A percentile compares a stretch with the other conserved stretches of the same genome.
phyloP scores from a whole-genome alignment of 2,888 invertebrate genomes.

The Magallana nippona region DNA sequence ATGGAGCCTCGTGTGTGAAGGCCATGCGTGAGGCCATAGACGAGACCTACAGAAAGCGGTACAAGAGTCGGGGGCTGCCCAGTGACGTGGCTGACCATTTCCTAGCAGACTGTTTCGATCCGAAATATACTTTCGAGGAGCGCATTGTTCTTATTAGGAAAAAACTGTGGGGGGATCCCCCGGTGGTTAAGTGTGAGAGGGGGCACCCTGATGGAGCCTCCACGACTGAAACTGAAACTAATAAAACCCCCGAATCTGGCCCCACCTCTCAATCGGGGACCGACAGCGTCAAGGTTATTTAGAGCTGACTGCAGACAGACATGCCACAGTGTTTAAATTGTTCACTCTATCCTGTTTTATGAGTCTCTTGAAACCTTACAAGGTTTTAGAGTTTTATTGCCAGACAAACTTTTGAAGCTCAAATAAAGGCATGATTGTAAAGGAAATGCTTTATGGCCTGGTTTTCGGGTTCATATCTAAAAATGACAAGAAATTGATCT shows the following conservation, averaged over 20 bases:
- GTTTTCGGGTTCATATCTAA: too few species aligned
- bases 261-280: background rate
- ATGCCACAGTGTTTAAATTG: background rate
- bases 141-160: slow-evolving; percentile 47
- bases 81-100: slow-evolving; percentile 44
- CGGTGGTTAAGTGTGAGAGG: slow-evolving; percentile 34
- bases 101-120: slow-evolving; percentile 49
- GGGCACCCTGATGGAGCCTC: slow-evolving; percentile 50
- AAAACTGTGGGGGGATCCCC: slow-evolving; percentile 45
- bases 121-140: slow-evolving; percentile 50
- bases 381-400: slow-evolving; percentile 14
- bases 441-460: too few species aligned
- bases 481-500: too few species aligned
- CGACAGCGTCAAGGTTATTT: background rate
- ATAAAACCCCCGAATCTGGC: background rate
- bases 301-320: background rate
- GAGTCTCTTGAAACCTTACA: background rate
- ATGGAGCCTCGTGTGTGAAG: slow-evolving; percentile 4
- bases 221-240: slow-evolving; percentile 21
- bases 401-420: background rate
- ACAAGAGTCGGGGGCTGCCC: slow-evolving; percentile 35
- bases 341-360: background rate
- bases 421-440: background rate
- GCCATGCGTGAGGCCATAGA: slow-evolving; percentile 26
- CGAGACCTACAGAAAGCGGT: slow-evolving; percentile 1